Conservation (phyloP, 2,888 invertebrate genomes). For the Pachydiplax longipennis region DNA sequence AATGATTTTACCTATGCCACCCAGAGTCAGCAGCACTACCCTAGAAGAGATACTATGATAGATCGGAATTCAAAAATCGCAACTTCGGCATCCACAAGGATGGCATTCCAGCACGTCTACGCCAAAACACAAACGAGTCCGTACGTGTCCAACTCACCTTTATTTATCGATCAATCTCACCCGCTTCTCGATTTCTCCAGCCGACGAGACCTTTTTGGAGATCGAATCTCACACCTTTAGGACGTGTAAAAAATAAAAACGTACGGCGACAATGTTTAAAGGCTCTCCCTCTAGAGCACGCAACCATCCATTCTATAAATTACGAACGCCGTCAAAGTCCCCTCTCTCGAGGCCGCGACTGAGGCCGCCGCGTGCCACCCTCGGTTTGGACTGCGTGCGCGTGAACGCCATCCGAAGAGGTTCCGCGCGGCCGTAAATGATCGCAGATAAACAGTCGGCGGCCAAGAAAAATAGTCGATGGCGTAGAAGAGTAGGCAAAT, state of each 20-base stretch:
- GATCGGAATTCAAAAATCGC: no score
- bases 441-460: not conserved
- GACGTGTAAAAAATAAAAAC: not conserved
- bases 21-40: no score
- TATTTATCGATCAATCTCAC: not conserved
- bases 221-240: not conserved
- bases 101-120: no score
- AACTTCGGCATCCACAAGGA: no score
- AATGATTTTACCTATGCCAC: no score
- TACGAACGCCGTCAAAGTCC: constrained; percentile 15
- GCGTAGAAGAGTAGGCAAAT: not conserved
- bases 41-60: no score
- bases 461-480: not conserved
- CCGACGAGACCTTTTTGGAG: not conserved
- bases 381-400: not conserved
- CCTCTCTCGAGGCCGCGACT: not conserved
- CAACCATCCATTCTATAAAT: constrained; percentile 43
- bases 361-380: not conserved
- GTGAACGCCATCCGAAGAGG: not conserved
- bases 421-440: not conserved
- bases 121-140: no score
- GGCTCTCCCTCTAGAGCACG: not conserved
- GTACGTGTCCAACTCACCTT: not conserved
- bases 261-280: not conserved
- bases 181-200: not conserved